A percentile compares a stretch with the other conserved stretches of the same genome.
phyloP scores from a whole-genome alignment of 53 echinoderm and acorn worm species.

The Henricia sp. region DNA sequence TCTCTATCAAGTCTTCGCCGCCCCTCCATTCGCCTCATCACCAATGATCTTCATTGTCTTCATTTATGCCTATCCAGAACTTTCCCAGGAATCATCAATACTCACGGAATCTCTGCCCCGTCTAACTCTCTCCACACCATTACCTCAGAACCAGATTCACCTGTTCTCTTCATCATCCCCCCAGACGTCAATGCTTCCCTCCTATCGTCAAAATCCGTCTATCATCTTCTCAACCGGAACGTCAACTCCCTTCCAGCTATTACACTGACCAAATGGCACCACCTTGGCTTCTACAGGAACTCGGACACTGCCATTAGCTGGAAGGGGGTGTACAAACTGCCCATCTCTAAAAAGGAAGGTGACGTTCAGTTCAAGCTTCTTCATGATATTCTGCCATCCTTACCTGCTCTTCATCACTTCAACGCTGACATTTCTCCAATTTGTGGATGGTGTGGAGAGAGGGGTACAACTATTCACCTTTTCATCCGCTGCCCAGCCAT shows the following conservation, averaged over 20 bases:
- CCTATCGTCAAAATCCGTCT: background rate
- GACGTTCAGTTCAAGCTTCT: constrained; percentile 10
- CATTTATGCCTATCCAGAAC: too few species aligned
- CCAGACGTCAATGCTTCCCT: too few species aligned
- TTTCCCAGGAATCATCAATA: too few species aligned
- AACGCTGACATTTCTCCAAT: background rate
- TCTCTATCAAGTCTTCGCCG: background rate
- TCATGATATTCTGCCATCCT: background rate
- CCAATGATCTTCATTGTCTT: too few species aligned
- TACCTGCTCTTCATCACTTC: constrained; percentile 5
- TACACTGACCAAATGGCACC: too few species aligned
- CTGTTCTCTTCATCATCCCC: too few species aligned
- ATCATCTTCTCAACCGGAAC: background rate
- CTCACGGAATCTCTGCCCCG: too few species aligned
- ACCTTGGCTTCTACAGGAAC: background rate
- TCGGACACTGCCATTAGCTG: background rate
- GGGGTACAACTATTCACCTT: constrained; percentile 17
- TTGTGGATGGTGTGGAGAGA: constrained; percentile 37
- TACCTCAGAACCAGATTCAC: too few species aligned
- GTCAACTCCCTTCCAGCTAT: too few species aligned
- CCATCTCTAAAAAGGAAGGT: background rate
- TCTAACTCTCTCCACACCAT: too few species aligned
- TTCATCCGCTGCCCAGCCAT: constrained; percentile 14
- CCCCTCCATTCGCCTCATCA: too few species aligned
- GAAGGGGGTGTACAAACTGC: background rate